These are phyloP conservation scores for Vollenhovia emeryi DNA, from an alignment of 1,140 invertebrate genomes.

Conservation along the genomic window DNA sequence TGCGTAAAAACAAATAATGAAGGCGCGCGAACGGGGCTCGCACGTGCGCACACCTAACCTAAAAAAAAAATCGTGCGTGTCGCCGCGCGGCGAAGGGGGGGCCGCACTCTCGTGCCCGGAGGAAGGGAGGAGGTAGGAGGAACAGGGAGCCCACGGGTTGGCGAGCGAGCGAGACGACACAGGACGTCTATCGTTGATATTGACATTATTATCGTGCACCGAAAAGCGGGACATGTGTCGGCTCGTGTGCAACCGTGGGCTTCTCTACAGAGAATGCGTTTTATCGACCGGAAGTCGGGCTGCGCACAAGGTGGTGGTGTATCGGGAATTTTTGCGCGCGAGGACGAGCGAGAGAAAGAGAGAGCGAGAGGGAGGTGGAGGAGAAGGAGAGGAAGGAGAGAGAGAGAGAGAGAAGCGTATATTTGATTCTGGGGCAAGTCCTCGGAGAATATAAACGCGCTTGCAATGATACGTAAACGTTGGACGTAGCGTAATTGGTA, in stretches of 20 bases:
- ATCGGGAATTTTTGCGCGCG: conserved; percentile 24
- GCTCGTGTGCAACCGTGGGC: conserved; percentile 55
- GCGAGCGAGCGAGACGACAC: conserved; percentile 39
- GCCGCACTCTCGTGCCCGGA: too few species aligned
- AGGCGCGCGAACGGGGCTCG: conserved; percentile 53
- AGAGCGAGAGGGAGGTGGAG: background rate
- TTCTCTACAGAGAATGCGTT: conserved; percentile 53
- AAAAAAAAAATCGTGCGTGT: conserved; percentile 64
- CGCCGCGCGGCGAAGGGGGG: background rate
- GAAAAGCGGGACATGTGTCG: conserved; percentile 66
- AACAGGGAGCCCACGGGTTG: background rate
- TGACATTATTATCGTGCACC: conserved; percentile 66
- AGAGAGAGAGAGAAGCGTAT: background rate
- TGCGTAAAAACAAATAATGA: conserved; percentile 64
- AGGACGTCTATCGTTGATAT: conserved; percentile 67
- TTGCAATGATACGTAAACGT: background rate
- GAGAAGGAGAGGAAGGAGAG: too few species aligned
- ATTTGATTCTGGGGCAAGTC: background rate
- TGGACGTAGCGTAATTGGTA: background rate
- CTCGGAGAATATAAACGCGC: background rate
- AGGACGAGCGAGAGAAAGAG: background rate
- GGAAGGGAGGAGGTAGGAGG: background rate
- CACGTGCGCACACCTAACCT: conserved; percentile 74
- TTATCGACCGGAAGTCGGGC: conserved; percentile 59
- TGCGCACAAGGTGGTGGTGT: conserved; percentile 24